Percentiles rank a stretch among this genome's conserved stretches.
These are phyloP conservation scores for Ichneumoninae sp. DNA, from an alignment of 2,888 invertebrate genomes.

Conservation along the genomic window DNA sequence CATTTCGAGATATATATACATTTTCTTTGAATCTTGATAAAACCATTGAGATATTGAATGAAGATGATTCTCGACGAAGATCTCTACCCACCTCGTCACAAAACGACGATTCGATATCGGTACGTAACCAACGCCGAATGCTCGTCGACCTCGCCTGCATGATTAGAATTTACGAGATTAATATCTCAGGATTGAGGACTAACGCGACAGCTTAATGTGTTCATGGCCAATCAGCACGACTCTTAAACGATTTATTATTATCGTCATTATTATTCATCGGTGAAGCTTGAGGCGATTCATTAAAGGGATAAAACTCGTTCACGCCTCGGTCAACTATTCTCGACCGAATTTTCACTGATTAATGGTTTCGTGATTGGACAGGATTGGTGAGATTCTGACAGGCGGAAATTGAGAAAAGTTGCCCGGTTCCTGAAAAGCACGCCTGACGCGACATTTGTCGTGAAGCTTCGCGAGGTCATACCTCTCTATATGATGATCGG, in stretches of 20 bases:
- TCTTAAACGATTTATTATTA: constrained; percentile 2
- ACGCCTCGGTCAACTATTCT: neutral
- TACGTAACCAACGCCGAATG: constrained; percentile 69
- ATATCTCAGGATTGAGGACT: neutral
- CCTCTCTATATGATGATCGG: neutral
- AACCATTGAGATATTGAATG: constrained; percentile 1
- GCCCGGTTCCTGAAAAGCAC: neutral
- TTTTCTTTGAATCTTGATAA: neutral
- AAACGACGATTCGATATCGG: constrained; percentile 80
- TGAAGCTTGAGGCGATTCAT: neutral
- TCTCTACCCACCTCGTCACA: constrained; percentile 79
- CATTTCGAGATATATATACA: neutral
- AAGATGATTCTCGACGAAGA: constrained; percentile 76
- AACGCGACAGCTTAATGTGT: neutral
- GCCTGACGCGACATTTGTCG: constrained; percentile 24
- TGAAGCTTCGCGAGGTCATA: constrained; percentile 47
- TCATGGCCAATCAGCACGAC: neutral
- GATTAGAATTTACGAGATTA: constrained; percentile 26
- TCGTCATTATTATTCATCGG: neutral
- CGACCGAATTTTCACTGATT: neutral
- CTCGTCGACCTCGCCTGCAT: neutral
- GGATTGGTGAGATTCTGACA: constrained; percentile 15
- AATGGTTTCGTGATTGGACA: constrained; percentile 10
- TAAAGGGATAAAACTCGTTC: neutral
- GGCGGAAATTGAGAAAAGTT: constrained; percentile 51